phyloP scores from a whole-genome alignment of 2,888 invertebrate genomes.

The Hypomecis atomaria region DNA sequence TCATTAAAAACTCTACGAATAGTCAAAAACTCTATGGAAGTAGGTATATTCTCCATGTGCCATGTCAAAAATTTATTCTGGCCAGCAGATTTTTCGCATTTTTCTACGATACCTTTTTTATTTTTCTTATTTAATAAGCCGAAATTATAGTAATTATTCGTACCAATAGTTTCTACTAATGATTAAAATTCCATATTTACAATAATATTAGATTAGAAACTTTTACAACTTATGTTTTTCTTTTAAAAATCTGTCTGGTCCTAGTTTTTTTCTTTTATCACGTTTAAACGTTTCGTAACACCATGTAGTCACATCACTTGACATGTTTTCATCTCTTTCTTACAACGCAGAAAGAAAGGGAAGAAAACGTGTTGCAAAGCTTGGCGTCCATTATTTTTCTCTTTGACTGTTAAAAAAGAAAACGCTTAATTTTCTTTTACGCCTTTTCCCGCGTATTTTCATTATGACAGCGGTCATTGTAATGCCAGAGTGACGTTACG shows the following conservation, averaged over 20 bases:
- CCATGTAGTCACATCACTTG: neutral
- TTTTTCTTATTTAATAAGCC: conserved; percentile 23
- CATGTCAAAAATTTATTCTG: conserved; percentile 53
- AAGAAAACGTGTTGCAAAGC: conserved; percentile 4
- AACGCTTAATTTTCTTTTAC: neutral
- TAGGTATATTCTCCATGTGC: conserved; percentile 45
- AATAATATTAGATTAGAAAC: conserved; percentile 14
- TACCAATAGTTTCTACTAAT: conserved; percentile 21
- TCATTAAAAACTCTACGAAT: conserved; percentile 28
- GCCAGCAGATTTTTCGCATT: conserved; percentile 62
- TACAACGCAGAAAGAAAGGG: conserved; percentile 1
- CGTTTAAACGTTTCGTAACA: neutral
- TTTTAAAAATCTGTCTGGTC: conserved; percentile 24
- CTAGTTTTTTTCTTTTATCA: conserved; percentile 5
- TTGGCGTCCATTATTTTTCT: conserved; percentile 1
- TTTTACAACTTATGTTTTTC: neutral
- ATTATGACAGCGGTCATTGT: conserved; percentile 26
- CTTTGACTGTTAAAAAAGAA: conserved; percentile 15
- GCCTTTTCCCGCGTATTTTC: conserved; percentile 3
- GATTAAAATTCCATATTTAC: conserved; percentile 37
- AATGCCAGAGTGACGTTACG: conserved; percentile 51
- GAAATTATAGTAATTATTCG: conserved; percentile 14
- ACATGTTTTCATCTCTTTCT: conserved; percentile 14
- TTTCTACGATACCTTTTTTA: conserved; percentile 19
- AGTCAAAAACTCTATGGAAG: conserved; percentile 68